A percentile compares a stretch with the other conserved stretches of the same genome.
phyloP scores from a whole-genome alignment of 2,888 invertebrate species.

The Stenotaenia linearis region DNA sequence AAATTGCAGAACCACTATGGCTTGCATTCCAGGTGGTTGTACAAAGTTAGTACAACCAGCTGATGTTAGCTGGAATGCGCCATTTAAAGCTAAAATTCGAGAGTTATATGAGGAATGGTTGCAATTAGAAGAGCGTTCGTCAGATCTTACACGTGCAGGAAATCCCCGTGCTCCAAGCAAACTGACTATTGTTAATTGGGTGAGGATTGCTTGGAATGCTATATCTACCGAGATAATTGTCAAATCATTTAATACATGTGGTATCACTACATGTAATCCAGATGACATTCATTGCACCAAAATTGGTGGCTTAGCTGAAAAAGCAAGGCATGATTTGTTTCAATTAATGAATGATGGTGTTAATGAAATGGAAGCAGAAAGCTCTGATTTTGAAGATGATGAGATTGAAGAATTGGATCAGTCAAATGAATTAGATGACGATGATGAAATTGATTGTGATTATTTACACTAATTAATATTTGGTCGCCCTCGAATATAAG shows the following conservation, averaged over 20 bases:
- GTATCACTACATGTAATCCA: not conserved
- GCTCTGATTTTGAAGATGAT: no score
- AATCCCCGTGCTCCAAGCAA: not conserved
- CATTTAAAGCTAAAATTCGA: not conserved
- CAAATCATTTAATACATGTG: not conserved
- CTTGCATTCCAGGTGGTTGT: not conserved
- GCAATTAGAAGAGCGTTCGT: not conserved
- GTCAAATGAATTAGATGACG: no score
- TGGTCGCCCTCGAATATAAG: no score
- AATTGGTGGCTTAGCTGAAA: not conserved
- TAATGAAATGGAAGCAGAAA: no score
- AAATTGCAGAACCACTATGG: not conserved
- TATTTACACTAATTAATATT: no score
- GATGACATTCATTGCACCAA: constrained; percentile 6
- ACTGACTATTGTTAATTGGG: not conserved
- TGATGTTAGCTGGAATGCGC: constrained; percentile 17
- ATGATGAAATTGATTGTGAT: no score
- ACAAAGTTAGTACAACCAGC: constrained; percentile 24
- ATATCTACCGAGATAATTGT: not conserved
- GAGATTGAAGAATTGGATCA: no score
- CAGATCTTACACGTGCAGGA: not conserved
- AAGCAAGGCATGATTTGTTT: no score
- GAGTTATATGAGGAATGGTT: not conserved
- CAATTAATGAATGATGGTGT: no score
- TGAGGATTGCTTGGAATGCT: constrained; percentile 6